Evolutionary conservation across 2,888 invertebrate genomes (phyloP).

Genomic region (Anticlea derivata): DNA sequence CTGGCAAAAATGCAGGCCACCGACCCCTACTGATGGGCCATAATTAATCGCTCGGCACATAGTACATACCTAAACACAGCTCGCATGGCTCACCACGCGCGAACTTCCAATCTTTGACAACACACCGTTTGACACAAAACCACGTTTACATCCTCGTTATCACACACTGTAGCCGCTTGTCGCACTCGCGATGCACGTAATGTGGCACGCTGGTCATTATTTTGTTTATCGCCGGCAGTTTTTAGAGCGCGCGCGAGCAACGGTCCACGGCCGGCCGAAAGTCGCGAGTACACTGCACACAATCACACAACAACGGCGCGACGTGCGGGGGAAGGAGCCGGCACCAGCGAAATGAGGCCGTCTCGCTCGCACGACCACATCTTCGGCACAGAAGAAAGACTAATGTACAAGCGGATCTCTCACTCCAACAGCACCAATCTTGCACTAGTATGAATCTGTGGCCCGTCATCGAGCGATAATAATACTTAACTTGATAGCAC

Average conservation of each 20-base stretch:
- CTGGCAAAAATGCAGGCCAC: slow-evolving; percentile 69
- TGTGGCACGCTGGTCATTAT: slow-evolving; percentile 76
- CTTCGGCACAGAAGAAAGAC: slow-evolving; percentile 28
- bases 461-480: not conserved
- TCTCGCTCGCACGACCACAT: slow-evolving; percentile 56
- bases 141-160: slow-evolving; percentile 77
- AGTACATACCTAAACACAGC: slow-evolving; percentile 81
- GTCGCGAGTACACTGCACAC: slow-evolving; percentile 69
- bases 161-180: slow-evolving; percentile 79
- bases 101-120: slow-evolving; percentile 64
- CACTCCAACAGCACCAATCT: slow-evolving; percentile 8
- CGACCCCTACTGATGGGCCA: slow-evolving; percentile 76
- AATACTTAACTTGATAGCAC: not conserved
- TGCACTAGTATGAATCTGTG: slow-evolving; percentile 2
- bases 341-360: slow-evolving; percentile 52
- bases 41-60: slow-evolving; percentile 78
- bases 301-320: slow-evolving; percentile 67
- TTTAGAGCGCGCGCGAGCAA: slow-evolving; percentile 55
- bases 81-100: slow-evolving; percentile 69
- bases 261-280: slow-evolving; percentile 60
- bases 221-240: slow-evolving; percentile 79
- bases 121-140: slow-evolving; percentile 77
- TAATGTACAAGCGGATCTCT: slow-evolving; percentile 10
- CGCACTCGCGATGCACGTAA: slow-evolving; percentile 79
- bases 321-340: slow-evolving; percentile 71